Evolutionary conservation across 2,888 invertebrate genomes (phyloP), one percentile per base, ranked within the genome.

Genomic region (Dicranocentrus wangi): DNA sequence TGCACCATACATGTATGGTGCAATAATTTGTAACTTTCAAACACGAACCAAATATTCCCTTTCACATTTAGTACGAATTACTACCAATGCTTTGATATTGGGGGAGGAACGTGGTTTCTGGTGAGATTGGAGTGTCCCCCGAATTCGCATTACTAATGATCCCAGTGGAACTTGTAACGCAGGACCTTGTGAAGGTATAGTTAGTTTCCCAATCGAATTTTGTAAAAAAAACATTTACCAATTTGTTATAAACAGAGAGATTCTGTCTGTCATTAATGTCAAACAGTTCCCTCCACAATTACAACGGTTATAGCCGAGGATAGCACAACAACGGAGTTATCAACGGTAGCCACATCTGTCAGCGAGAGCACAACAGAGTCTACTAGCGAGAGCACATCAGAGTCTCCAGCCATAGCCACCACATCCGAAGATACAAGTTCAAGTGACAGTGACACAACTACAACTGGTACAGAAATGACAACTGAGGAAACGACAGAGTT

Each of bases 31-130:
- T n/a, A 8, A 15, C 15, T 19, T 19, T 10, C 19, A 39, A n/a
- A 27, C n/a, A n/a, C n/a, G n/a, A n/a, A n/a, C n/a, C n/a, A n/a
- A n/a, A n/a, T n/a, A n/a, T n/a, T n/a, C n/a, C n/a, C n/a, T n/a
- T n/a, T n/a, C n/a, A n/a, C n/a, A 17, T 27, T 7, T 47, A 76
- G 76, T 32, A 60, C 68, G 0, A 23, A 21, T 23, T 76, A 60
- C 27, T 68, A 60, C 17, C 76, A 76, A 60, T 76, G 76, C 32
- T 76, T 76, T 21, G 21, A 75, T 13, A 32, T 58, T 43, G 42
- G 19, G 7, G 19, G 25, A 19, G 7, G 47, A 28, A 23, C 2
- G 8, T 76, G 53, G 68, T 13, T 25, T 0, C 2, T 66, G 7
- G 55, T 60, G 1, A 43, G 58, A 10, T 32, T 76, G 27, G 43